phyloP scores from a whole-genome alignment of 1,140 invertebrate species.

The Drosophila pectinifera region DNA sequence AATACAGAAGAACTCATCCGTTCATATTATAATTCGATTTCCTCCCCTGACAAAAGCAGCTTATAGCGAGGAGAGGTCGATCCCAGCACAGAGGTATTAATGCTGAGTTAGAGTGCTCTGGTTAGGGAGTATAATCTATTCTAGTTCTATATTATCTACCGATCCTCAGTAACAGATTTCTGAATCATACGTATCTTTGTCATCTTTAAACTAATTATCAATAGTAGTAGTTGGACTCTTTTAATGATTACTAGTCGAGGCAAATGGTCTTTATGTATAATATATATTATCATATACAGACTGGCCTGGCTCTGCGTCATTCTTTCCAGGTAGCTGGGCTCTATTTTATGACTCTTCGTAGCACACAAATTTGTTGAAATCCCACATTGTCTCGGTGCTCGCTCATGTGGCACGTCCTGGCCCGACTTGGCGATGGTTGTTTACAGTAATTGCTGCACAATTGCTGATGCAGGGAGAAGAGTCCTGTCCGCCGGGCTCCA shows the following conservation, averaged over 20 bases:
- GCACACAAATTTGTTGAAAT: conserved; percentile 27
- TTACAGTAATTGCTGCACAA: conserved; percentile 79
- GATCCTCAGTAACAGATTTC: not conserved
- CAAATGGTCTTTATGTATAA: too few species aligned
- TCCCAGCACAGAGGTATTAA: conserved; percentile 32
- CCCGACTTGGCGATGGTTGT: conserved; percentile 70
- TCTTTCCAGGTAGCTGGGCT: conserved; percentile 18
- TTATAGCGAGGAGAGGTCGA: conserved; percentile 39
- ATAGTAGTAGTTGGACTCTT: too few species aligned
- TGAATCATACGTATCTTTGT: too few species aligned
- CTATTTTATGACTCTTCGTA: conserved; percentile 48
- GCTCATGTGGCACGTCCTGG: conserved; percentile 41
- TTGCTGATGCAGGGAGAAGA: conserved; percentile 52
- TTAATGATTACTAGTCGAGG: too few species aligned
- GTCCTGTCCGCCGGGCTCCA: conserved; percentile 18
- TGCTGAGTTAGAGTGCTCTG: conserved; percentile 45
- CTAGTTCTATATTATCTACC: not conserved
- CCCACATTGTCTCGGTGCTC: conserved; percentile 53
- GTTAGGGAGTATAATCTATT: not conserved
- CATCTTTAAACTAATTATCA: too few species aligned
- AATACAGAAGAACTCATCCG: conserved; percentile 28
- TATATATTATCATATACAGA: too few species aligned
- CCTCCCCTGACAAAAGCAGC: conserved; percentile 43
- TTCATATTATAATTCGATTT: conserved; percentile 73
- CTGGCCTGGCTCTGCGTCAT: not conserved